Percentiles rank a stretch among this genome's conserved stretches.
These are phyloP conservation scores for Cheilosia scutellata DNA, from an alignment of 2,888 invertebrate species.

Conservation along the genomic window DNA sequence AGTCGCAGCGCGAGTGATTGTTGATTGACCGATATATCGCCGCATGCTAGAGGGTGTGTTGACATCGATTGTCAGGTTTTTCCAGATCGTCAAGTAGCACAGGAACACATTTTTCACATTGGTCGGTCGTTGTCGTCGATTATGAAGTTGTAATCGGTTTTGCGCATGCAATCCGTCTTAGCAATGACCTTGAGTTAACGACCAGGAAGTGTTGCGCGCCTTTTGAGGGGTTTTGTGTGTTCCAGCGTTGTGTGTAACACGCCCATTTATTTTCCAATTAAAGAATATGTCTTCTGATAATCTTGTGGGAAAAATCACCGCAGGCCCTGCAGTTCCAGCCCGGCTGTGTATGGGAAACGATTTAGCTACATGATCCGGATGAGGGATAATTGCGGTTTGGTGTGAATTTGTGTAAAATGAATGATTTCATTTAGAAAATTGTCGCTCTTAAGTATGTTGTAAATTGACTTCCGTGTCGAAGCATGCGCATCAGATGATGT, in stretches of 20 bases:
- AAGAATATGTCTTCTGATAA: slow-evolving; percentile 36
- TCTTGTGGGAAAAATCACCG: slow-evolving; percentile 60
- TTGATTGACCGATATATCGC: slow-evolving; percentile 74
- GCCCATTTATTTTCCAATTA: slow-evolving; percentile 67
- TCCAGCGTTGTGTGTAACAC: slow-evolving; percentile 39
- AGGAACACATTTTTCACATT: slow-evolving; percentile 31
- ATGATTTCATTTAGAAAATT: slow-evolving; percentile 57
- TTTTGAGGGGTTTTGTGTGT: slow-evolving; percentile 27
- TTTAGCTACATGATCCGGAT: slow-evolving; percentile 32
- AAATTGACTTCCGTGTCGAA: slow-evolving; percentile 51
- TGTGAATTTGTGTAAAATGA: slow-evolving; percentile 48
- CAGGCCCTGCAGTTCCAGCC: background rate
- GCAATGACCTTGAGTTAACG: slow-evolving; percentile 74
- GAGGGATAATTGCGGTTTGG: slow-evolving; percentile 34
- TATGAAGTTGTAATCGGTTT: slow-evolving; percentile 66
- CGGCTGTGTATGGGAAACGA: background rate
- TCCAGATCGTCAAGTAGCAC: slow-evolving; percentile 64
- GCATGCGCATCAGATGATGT: no score
- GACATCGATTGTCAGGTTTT: slow-evolving; percentile 74
- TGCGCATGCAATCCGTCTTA: slow-evolving; percentile 69
- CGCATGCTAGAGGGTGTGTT: slow-evolving; percentile 65
- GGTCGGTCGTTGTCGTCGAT: slow-evolving; percentile 45
- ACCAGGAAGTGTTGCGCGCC: slow-evolving; percentile 65
- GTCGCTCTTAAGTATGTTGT: slow-evolving; percentile 35
- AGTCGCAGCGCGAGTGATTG: slow-evolving; percentile 47